phyloP scores from a whole-genome alignment of 2,113 vertebrate species.

The Pycnonotus jocosus region DNA sequence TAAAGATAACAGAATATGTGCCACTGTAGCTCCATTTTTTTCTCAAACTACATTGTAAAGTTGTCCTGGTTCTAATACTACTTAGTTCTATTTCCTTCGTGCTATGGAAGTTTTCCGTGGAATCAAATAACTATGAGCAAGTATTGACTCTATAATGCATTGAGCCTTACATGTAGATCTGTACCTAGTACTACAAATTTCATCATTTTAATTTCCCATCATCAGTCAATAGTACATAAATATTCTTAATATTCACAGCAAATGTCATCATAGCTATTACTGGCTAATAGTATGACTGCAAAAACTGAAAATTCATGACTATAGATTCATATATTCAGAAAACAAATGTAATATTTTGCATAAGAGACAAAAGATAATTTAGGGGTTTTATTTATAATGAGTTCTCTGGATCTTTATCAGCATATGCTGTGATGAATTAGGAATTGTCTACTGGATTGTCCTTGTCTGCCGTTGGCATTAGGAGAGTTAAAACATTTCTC shows the following conservation, averaged over 20 bases:
- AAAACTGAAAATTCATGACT: not conserved
- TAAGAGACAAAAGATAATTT: not conserved
- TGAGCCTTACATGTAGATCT: not conserved
- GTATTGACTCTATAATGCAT: not conserved
- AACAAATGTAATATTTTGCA: not conserved
- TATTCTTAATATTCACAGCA: not conserved
- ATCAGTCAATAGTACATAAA: not conserved
- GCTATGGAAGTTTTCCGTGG: not conserved
- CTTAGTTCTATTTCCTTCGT: not conserved
- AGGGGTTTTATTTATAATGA: not conserved
- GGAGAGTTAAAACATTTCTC: constrained; percentile 38
- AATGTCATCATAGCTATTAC: not conserved
- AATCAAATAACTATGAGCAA: not conserved
- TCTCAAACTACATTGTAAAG: not conserved
- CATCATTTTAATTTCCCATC: not conserved
- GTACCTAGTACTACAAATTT: not conserved
- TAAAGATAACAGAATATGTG: not conserved
- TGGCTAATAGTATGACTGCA: not conserved
- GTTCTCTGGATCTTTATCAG: not conserved
- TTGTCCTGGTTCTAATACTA: not conserved
- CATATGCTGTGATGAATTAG: not conserved
- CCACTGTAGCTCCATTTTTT: not conserved
- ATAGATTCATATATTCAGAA: not conserved
- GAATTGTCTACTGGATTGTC: not conserved
- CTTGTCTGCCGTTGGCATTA: constrained; percentile 37